Base-by-base conservation (phyloP, 2,888 invertebrate genomes). In the Mayetiola destructor region DNA sequence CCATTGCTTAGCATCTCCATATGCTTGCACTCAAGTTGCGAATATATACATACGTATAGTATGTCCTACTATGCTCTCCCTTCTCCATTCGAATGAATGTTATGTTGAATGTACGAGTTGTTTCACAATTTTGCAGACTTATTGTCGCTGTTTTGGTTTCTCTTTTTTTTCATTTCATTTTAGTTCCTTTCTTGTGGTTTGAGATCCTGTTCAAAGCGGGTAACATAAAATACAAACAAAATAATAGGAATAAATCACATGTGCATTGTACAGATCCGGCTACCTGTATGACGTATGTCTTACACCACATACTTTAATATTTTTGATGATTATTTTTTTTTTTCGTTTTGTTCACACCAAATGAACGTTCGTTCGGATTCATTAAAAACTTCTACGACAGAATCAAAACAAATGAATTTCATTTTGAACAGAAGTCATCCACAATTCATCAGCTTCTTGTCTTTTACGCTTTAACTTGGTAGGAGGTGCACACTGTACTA, bases 111-210 rank as follows among this genome's bases (percentile, higher is more conserved):
- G 42, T 3, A 36, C 36, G 8, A 3, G 3, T 16, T 12, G 12
- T 36, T 48, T 48, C 48, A 48, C 48, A 48, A 48, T 48, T 48
- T 48, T 27, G 48, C 27, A 48, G 48, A 48, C 48, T 12, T 48
- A 27, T 48, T 27, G 48, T 48, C 48, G 23, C 27, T 27, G 23
- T 6, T 23, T n/a, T 27, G 27, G 48, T 32, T 32, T 27, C 48
- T 27, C 23, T 27, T 48, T 48, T 48, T 48, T 27, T 27, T 27
- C 5, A 27, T 48, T 23, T 48, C 27, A 23, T 48, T 48, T 23
- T 48, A 27, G 48, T 48, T 48, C 27, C 2, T 2, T 27, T 4
- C 21, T 23, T 18, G 3, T 39, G 39, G 4, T n/a, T n/a, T n/a
- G n/a, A 6, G 48, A 48, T 48, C 27, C 48, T 27, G 48, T 48